phyloP scores from a whole-genome alignment of 2,797 vertebrate species.

The Oceanodroma leucorhoa region DNA sequence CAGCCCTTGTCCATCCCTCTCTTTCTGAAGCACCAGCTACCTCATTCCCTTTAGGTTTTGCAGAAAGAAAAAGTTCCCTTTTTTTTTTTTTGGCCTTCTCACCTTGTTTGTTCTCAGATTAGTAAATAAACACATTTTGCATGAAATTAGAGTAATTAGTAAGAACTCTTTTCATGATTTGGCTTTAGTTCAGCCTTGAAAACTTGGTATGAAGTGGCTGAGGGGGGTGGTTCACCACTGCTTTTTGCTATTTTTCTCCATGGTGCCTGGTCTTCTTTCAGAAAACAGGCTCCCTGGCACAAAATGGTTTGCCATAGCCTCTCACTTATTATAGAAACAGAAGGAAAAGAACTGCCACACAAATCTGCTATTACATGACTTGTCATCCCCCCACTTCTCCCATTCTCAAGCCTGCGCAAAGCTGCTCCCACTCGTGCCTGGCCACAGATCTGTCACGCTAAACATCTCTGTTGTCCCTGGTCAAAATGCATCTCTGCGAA shows the following conservation, averaged over 20 bases:
- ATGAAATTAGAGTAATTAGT: background rate
- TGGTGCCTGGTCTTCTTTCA: background rate
- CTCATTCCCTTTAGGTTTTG: background rate
- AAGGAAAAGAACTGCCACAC: background rate
- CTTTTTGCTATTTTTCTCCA: background rate
- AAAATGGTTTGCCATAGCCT: background rate
- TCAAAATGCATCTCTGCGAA: constrained; percentile 7
- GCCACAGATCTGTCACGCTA: background rate
- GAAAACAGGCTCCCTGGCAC: background rate
- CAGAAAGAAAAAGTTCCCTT: background rate
- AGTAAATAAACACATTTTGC: background rate
- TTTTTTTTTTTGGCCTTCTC: background rate
- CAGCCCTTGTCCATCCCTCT: background rate
- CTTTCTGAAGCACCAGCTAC: background rate
- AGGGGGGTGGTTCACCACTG: background rate
- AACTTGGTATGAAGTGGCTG: background rate
- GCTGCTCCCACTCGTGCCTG: background rate
- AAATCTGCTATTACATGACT: background rate
- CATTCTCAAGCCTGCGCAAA: background rate
- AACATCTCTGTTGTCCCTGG: background rate
- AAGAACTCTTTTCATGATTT: background rate
- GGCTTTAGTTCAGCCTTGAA: background rate
- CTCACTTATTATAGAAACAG: constrained; percentile 16
- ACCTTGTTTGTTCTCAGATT: background rate
- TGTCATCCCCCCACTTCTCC: background rate